These are phyloP conservation scores for Litocranius walleri DNA, from an alignment of 2,113 vertebrate species.

Conservation along the genomic window DNA sequence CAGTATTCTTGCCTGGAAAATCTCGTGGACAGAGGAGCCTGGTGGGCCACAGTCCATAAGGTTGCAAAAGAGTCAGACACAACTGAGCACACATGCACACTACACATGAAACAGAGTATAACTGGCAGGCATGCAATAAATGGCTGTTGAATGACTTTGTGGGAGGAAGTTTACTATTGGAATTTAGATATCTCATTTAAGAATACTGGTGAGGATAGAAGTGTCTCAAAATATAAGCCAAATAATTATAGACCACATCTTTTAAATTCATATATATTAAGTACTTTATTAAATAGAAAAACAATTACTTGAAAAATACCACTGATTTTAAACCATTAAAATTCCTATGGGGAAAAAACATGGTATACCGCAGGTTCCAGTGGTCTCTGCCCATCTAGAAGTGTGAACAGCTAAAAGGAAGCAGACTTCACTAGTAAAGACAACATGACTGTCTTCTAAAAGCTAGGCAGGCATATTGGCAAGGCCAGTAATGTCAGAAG, in stretches of 20 bases:
- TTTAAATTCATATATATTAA: background rate
- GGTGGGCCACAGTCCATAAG: background rate
- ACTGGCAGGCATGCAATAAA: background rate
- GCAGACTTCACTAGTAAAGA: background rate
- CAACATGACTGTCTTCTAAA: background rate
- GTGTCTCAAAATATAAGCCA: background rate
- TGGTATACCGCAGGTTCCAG: background rate
- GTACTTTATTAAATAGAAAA: background rate
- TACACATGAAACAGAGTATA: background rate
- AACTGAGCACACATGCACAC: background rate
- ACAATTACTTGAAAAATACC: background rate
- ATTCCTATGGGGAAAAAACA: background rate
- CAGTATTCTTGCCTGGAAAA: background rate
- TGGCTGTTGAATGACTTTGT: background rate
- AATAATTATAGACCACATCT: background rate
- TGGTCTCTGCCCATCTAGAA: background rate
- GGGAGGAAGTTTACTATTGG: background rate
- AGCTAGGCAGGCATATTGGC: background rate
- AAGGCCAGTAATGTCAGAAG: background rate
- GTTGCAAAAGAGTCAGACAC: background rate
- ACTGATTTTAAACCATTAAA: background rate
- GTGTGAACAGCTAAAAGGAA: background rate
- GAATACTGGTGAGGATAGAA: background rate
- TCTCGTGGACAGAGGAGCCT: background rate
- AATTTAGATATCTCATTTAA: background rate